phyloP scores from a whole-genome alignment of 92 coral and sea anemone species.

The Parazoanthus atlanticus region DNA sequence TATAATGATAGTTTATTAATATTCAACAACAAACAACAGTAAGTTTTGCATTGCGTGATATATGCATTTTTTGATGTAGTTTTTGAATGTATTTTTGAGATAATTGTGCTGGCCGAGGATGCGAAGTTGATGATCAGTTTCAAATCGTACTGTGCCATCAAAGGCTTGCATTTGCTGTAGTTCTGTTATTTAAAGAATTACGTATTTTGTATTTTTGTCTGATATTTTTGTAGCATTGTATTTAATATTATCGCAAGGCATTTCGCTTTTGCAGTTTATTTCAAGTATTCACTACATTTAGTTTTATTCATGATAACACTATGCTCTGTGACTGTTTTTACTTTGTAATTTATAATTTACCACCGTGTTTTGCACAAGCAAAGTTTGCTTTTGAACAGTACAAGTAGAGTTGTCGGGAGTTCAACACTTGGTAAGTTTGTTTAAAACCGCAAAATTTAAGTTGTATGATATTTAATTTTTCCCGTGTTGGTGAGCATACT shows the following conservation, averaged over 20 bases:
- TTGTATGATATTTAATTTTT: not conserved
- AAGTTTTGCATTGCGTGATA: not conserved
- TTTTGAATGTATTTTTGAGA: not conserved
- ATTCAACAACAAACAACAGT: not conserved
- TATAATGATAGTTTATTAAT: not conserved
- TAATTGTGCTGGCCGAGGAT: not conserved
- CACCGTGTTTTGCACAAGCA: slow-evolving; percentile 3
- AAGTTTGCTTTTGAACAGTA: not conserved
- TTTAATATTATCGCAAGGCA: slow-evolving; percentile 10
- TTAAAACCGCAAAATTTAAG: not conserved
- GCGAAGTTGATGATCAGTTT: not conserved
- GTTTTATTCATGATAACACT: slow-evolving; percentile 17
- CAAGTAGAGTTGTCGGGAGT: not conserved
- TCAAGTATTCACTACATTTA: slow-evolving; percentile 4
- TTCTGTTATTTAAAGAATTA: not conserved
- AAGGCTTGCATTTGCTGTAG: not conserved
- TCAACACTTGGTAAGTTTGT: not conserved
- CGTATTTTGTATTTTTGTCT: slow-evolving; percentile 26
- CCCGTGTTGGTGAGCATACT: not conserved
- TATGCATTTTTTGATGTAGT: not conserved
- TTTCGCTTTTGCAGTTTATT: slow-evolving; percentile 28
- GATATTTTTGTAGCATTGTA: slow-evolving; percentile 24
- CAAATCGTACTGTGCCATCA: not conserved
- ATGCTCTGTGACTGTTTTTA: slow-evolving; percentile 10
- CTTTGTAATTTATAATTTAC: slow-evolving; percentile 20